phyloP scores from a whole-genome alignment of 2,113 vertebrate genomes.

The Heptranchias perlo region DNA sequence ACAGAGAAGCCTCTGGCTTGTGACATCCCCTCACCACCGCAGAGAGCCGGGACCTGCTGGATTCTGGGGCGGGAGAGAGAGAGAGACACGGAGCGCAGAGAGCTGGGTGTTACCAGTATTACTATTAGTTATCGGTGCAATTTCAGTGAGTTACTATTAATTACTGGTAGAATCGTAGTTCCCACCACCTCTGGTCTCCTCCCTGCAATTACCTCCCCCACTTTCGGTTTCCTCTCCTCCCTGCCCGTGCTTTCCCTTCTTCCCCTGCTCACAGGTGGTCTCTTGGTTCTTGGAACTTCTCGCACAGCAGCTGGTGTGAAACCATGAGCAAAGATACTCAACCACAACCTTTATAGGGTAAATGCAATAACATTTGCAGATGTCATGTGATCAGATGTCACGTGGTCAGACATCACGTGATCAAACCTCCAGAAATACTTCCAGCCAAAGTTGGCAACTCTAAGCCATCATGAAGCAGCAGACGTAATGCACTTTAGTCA shows the following conservation, averaged over 20 bases:
- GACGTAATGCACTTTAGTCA: background rate
- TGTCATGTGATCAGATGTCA: background rate
- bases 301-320: background rate
- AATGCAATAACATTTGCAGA: background rate
- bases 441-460: background rate
- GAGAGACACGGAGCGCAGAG: too few species aligned
- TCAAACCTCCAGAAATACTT: background rate
- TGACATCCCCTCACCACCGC: too few species aligned
- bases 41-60: too few species aligned
- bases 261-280: background rate
- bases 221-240: background rate
- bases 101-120: too few species aligned
- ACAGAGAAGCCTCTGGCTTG: too few species aligned
- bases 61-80: too few species aligned
- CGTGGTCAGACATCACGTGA: background rate
- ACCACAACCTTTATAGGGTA: background rate
- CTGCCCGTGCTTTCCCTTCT: background rate
- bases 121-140: too few species aligned
- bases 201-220: background rate
- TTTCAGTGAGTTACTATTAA: too few species aligned
- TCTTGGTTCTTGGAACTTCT: background rate
- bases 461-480: background rate
- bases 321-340: background rate
- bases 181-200: background rate
- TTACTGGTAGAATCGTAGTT: background rate